Evolutionary conservation across 2,113 vertebrate species (phyloP).

Genomic region (Salvator merianae): DNA sequence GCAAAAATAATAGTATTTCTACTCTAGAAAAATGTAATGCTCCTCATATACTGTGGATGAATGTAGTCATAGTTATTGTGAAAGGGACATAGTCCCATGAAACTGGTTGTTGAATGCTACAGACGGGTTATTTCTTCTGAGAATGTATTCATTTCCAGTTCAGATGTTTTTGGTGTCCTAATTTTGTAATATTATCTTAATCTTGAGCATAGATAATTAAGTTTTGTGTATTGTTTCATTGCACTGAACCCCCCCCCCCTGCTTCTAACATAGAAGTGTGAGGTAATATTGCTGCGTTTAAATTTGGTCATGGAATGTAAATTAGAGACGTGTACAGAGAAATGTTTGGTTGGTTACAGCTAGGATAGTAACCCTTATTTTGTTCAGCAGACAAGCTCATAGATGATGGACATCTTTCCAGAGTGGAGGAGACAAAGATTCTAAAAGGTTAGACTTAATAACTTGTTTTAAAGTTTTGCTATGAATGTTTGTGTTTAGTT

Average conservation of each 20-base stretch:
- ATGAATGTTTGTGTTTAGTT: slow-evolving; percentile 17
- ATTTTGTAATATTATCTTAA: not conserved
- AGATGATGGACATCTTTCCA: slow-evolving; percentile 82
- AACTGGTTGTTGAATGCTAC: not conserved
- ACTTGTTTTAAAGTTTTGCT: slow-evolving; percentile 61
- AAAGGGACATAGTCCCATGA: too few relatives aligned
- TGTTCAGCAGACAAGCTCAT: slow-evolving; percentile 87
- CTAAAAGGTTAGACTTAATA: slow-evolving; percentile 81
- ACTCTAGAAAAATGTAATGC: not conserved
- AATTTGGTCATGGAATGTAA: slow-evolving; percentile 86
- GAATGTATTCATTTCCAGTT: too few relatives aligned
- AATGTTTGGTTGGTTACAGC: slow-evolving; percentile 69
- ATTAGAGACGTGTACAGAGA: slow-evolving; percentile 65
- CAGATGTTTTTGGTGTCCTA: not conserved
- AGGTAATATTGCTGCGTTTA: slow-evolving; percentile 77
- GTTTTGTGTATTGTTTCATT: slow-evolving; percentile 36
- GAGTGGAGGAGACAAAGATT: slow-evolving; percentile 82
- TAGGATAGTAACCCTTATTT: slow-evolving; percentile 77
- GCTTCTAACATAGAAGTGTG: slow-evolving; percentile 67
- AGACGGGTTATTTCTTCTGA: too few relatives aligned
- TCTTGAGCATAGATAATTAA: not conserved
- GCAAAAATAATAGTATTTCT: not conserved
- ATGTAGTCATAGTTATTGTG: not conserved
- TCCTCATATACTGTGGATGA: not conserved
- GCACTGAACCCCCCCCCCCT: slow-evolving; percentile 57